Conservation (phyloP, 2,888 invertebrate species). For the Eutolmus rufibarbis region DNA sequence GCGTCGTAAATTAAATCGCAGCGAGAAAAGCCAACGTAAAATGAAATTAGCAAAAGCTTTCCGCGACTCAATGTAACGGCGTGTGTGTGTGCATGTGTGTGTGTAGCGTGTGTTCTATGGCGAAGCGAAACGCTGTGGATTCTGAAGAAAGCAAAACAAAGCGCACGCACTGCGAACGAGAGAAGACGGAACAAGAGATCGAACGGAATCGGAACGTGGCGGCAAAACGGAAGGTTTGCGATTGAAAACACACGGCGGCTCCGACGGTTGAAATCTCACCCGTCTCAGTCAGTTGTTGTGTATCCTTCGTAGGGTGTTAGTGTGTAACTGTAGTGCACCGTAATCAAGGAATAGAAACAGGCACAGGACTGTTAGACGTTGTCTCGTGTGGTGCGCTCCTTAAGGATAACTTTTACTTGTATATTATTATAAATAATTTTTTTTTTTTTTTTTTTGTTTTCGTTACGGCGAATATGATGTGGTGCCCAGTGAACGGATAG, state of each 20-base stretch:
- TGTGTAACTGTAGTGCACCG: constrained; percentile 58
- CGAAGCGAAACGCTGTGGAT: background rate
- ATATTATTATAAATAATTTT: background rate
- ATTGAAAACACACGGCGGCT: constrained; percentile 51
- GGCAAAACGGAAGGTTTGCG: background rate
- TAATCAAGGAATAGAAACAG: constrained; percentile 53
- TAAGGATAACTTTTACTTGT: constrained; percentile 5
- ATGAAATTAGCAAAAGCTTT: background rate
- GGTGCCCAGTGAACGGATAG: background rate
- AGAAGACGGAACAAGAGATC: background rate
- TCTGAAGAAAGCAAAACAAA: background rate
- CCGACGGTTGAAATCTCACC: constrained; percentile 55
- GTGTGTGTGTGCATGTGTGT: background rate
- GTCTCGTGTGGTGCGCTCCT: constrained; percentile 50
- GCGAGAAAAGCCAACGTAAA: background rate
- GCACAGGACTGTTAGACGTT: constrained; percentile 50
- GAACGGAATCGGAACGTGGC: background rate
- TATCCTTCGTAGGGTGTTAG: constrained; percentile 64
- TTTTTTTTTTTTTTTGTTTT: background rate
- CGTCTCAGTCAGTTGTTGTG: constrained; percentile 62
- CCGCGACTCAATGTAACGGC: background rate
- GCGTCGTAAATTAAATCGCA: background rate
- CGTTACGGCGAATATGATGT: background rate
- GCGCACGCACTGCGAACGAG: background rate
- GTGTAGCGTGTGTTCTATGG: background rate